A percentile compares a stretch with the other conserved stretches of the same genome.
Conservation (phyloP, 1,140 invertebrate genomes). For the Brevipalpus yothersi region DNA sequence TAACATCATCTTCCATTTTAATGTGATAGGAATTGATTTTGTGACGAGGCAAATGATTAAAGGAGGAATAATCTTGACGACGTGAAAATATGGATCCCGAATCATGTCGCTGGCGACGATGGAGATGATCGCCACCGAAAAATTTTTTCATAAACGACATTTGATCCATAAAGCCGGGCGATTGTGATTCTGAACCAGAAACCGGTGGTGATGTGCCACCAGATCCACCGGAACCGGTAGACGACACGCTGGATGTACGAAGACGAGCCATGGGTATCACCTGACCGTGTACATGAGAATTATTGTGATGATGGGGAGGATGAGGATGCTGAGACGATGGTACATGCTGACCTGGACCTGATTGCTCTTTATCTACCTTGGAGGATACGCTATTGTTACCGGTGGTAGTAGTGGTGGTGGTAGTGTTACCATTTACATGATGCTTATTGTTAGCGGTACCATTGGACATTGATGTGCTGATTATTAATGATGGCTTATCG, state of each 20-base stretch:
- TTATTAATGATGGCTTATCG: slow-evolving; percentile 28
- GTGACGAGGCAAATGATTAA: slow-evolving; percentile 70
- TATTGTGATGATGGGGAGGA: neutral
- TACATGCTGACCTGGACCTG: neutral
- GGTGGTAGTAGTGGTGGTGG: neutral
- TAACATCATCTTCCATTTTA: slow-evolving; percentile 90
- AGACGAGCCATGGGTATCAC: slow-evolving; percentile 6
- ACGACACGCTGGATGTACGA: slow-evolving; percentile 15
- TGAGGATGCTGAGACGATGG: neutral
- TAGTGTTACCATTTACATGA: slow-evolving; percentile 4
- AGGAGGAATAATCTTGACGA: slow-evolving; percentile 73
- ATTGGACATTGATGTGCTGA: slow-evolving; percentile 14
- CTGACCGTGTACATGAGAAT: neutral
- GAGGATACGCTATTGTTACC: slow-evolving; percentile 21
- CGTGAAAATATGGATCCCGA: slow-evolving; percentile 43
- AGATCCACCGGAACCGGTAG: slow-evolving; percentile 15
- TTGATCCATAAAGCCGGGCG: neutral
- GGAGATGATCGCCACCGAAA: neutral
- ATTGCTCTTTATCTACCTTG: neutral
- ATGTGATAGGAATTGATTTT: slow-evolving; percentile 97
- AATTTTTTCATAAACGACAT: neutral
- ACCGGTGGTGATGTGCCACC: slow-evolving; percentile 1
- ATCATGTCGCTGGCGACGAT: slow-evolving; percentile 6
- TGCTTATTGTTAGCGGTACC: neutral
- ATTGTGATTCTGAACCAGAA: neutral